Conservation (phyloP, 2,797 vertebrate genomes). For the Melanotaenia parkinsoni region DNA sequence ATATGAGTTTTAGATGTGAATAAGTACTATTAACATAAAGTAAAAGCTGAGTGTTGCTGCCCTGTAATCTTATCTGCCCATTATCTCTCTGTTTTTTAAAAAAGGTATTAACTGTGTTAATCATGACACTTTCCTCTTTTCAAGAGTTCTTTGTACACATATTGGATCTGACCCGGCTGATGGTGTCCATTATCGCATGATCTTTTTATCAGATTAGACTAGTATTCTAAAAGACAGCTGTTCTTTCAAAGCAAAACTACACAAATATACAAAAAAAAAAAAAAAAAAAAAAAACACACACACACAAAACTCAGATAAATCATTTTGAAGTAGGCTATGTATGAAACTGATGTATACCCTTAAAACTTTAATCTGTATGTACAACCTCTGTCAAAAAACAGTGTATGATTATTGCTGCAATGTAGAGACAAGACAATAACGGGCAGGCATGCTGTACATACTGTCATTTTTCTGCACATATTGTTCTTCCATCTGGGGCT, state of each 20-base stretch:
- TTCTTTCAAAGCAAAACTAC: conserved; percentile 3
- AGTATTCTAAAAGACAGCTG: neutral
- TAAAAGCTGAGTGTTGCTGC: neutral
- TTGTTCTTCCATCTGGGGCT: conserved; percentile 42
- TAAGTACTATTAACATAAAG: neutral
- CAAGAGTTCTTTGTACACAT: neutral
- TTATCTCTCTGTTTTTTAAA: neutral
- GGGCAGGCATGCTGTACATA: conserved; percentile 1
- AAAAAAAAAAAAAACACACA: neutral
- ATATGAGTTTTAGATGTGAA: neutral
- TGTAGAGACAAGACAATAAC: conserved; percentile 20
- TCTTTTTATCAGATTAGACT: conserved; percentile 2
- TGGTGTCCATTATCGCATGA: neutral
- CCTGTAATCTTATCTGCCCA: conserved; percentile 6
- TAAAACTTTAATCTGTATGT: conserved; percentile 8
- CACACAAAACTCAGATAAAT: neutral
- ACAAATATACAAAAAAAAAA: neutral
- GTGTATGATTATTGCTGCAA: conserved; percentile 14
- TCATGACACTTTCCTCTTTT: neutral
- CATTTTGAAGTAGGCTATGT: neutral
- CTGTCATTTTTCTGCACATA: conserved; percentile 25
- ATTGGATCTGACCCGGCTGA: conserved; percentile 11
- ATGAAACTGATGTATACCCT: neutral
- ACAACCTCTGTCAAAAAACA: neutral
- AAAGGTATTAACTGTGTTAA: conserved; percentile 5